Evolutionary conservation across 2,113 vertebrate species (phyloP).

Genomic region (Hyaena hyaena): DNA sequence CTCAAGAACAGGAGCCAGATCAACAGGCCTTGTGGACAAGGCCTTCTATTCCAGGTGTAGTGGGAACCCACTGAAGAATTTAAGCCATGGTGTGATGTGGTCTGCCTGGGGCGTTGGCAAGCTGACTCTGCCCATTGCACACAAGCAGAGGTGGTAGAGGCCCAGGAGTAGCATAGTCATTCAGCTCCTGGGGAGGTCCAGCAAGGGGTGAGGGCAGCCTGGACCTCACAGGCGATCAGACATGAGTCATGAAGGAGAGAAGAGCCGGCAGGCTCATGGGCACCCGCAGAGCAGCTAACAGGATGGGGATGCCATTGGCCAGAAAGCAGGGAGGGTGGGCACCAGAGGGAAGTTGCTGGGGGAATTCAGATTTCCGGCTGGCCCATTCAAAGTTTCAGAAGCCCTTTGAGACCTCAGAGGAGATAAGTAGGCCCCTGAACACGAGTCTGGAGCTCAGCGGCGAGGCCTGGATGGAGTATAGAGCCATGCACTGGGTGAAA

Average conservation of each 20-base stretch:
- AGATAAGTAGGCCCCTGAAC: background rate
- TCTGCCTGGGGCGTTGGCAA: background rate
- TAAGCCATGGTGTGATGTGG: accelerated
- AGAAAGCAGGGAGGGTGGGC: background rate
- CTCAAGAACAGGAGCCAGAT: background rate
- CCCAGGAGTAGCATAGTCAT: background rate
- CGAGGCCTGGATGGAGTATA: background rate
- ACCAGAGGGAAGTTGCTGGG: background rate
- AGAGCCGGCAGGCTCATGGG: background rate
- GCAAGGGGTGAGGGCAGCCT: background rate
- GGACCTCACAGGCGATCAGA: accelerated
- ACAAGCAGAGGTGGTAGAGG: no score
- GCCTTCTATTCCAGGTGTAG: background rate
- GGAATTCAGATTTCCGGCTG: accelerated
- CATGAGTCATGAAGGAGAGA: accelerated
- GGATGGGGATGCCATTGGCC: accelerated
- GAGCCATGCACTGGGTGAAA: no score
- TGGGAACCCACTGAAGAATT: background rate
- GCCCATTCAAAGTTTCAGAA: background rate
- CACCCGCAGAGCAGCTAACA: background rate
- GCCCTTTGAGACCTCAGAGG: background rate
- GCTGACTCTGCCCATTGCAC: background rate
- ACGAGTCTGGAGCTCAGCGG: background rate
- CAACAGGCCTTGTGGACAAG: no score
- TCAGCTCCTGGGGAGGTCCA: background rate